These are phyloP conservation scores for Sylvia atricapilla DNA, from an alignment of 2,113 vertebrate genomes.

Conservation along the genomic window DNA sequence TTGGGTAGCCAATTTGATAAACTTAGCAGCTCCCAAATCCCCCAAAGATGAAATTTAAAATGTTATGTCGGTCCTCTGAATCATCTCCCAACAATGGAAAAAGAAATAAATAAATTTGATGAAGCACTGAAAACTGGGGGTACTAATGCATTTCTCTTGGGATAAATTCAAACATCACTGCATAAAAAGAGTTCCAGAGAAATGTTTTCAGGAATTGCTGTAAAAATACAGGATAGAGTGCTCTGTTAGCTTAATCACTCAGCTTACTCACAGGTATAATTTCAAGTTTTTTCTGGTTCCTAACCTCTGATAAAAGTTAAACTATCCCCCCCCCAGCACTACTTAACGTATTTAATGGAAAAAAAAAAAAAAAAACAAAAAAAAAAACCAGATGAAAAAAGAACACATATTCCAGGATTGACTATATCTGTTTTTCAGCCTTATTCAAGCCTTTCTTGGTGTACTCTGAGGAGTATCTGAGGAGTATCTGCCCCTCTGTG, in stretches of 20 bases:
- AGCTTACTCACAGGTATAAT: not conserved
- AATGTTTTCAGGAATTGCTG: not conserved
- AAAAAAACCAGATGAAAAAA: not conserved
- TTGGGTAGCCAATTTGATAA: not conserved
- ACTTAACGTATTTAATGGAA: not conserved
- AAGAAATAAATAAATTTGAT: not conserved
- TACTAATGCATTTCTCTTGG: not conserved
- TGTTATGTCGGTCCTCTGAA: not conserved
- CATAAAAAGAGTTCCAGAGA: not conserved
- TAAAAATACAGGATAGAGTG: not conserved
- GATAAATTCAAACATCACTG: not conserved
- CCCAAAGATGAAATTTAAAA: not conserved
- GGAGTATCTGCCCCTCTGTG: not conserved
- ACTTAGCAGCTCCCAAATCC: not conserved
- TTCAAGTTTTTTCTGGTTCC: not conserved
- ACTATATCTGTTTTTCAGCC: not conserved
- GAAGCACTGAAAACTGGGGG: rapidly evolving
- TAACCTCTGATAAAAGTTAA: not conserved
- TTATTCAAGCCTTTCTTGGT: not conserved
- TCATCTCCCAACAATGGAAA: not conserved
- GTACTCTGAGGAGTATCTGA: not conserved
- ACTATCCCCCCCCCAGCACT: not conserved
- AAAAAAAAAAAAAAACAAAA: too few species aligned
- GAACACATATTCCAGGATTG: not conserved
- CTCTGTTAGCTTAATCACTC: not conserved